Evolutionary conservation across 1,140 invertebrate genomes (phyloP), one percentile per base, ranked within the genome.

Genomic region (Lepidurus couesii): DNA sequence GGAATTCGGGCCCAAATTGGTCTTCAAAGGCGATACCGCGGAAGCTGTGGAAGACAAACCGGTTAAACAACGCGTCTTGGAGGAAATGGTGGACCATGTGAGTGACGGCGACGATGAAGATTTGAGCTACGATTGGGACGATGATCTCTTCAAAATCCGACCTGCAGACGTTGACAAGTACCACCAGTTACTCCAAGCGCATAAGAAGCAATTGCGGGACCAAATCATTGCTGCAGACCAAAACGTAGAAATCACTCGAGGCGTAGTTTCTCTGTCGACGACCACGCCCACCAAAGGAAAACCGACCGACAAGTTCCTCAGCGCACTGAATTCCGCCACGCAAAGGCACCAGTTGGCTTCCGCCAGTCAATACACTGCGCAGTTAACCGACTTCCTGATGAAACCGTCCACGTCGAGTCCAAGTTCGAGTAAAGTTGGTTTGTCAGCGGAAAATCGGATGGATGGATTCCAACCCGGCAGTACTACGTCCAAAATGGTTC

Each of bases 31-130:
- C 42, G 93, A 94, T 85, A 89, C 93, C 47, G 94, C 93, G 1
- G 93, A 95, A 85, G 93, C 93, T 0, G 88, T 95, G 1, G 93
- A 95, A 81, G 86, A 91, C 21, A 78, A 80, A 44, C 44, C 73
- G 11, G 21, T 75, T 2, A 74, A 79, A 76, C 45, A 78, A 24
- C 42, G 24, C 26, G 77, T 26, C 7, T 26, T 45, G 75, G 75
- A 74, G 5, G 77, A 79, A 73, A 75, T n/a, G 24, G 78, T 80
- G 43, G 78, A 82, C 42, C 80, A 82, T 73, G 77, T 74, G 65
- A 75, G 79, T 13, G 43, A 44, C 16, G 73, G 42, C 21, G 44
- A 79, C 6, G 26, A 45, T 6, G 77, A 78, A 65, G 78, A 79
- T 43, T 6, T 45, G 42, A 43, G 44, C 24, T 45, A 44, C 9